Conservation (phyloP, 2,888 invertebrate genomes). For the Drosophila vallismaia region DNA sequence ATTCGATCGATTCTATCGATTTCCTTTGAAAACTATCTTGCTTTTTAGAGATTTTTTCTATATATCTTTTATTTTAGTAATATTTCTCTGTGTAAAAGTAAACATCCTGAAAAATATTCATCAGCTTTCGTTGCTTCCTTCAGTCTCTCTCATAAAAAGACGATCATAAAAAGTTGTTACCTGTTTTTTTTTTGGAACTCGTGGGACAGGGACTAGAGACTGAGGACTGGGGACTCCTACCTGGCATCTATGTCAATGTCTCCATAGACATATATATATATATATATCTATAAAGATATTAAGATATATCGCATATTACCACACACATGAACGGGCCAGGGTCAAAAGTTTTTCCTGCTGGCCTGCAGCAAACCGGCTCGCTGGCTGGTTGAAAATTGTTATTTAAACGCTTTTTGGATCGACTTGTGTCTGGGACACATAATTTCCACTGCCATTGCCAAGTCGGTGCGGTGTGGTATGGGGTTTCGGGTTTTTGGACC, state of each 20-base stretch:
- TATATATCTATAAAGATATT: no score
- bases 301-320: conserved; percentile 16
- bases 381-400: conserved; percentile 33
- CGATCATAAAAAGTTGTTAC: not conserved
- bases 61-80: not conserved
- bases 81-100: not conserved
- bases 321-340: conserved; percentile 40
- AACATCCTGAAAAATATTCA: conserved; percentile 1
- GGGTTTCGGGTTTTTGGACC: conserved; percentile 29
- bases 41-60: not conserved
- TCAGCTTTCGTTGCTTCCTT: conserved; percentile 1
- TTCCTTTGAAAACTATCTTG: no score
- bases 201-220: not conserved
- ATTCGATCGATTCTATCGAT: no score
- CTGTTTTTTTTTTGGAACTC: not conserved
- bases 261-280: conserved; percentile 4
- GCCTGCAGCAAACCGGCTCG: conserved; percentile 40
- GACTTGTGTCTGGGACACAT: conserved; percentile 22
- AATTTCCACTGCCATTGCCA: conserved; percentile 21
- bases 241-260: conserved; percentile 41
- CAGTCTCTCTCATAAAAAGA: not conserved
- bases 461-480: not conserved
- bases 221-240: conserved; percentile 14
- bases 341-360: conserved; percentile 42
- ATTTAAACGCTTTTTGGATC: conserved; percentile 28